Evolutionary conservation across 2,888 invertebrate genomes (phyloP).

Genomic region (Harpalus rufipes): DNA sequence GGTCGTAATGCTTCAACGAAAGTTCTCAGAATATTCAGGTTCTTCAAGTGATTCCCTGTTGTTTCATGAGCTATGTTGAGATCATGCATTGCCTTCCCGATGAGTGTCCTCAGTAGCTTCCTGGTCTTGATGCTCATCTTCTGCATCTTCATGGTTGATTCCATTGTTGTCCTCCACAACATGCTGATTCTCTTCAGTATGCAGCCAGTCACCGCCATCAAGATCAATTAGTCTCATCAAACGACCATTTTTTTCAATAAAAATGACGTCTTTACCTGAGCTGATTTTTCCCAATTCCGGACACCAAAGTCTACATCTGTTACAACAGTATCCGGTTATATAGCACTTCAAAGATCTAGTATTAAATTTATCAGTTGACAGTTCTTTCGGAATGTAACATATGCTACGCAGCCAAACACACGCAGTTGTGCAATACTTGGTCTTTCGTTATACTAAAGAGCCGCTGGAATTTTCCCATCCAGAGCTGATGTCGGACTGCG

Average conservation of each 20-base stretch:
- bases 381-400: conserved; percentile 68
- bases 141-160: background rate
- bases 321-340: conserved; percentile 68
- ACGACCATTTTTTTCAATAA: conserved; percentile 35
- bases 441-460: background rate
- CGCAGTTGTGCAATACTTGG: conserved; percentile 61
- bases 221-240: conserved; percentile 10
- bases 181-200: background rate
- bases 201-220: conserved; percentile 10
- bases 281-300: conserved; percentile 15
- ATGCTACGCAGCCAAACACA: conserved; percentile 69
- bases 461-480: conserved; percentile 66
- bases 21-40: background rate
- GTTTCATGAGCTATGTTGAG: background rate
- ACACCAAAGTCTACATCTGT: conserved; percentile 67
- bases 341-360: conserved; percentile 66
- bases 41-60: background rate
- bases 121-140: background rate
- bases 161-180: background rate
- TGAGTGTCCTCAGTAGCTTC: background rate
- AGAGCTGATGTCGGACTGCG: conserved; percentile 72
- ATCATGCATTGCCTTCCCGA: background rate
- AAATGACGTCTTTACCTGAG: conserved; percentile 17
- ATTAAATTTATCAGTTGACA: conserved; percentile 68
- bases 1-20: background rate